These are phyloP conservation scores for Orthonevra nobilis DNA, from an alignment of 2,888 invertebrate species.

Conservation along the genomic window DNA sequence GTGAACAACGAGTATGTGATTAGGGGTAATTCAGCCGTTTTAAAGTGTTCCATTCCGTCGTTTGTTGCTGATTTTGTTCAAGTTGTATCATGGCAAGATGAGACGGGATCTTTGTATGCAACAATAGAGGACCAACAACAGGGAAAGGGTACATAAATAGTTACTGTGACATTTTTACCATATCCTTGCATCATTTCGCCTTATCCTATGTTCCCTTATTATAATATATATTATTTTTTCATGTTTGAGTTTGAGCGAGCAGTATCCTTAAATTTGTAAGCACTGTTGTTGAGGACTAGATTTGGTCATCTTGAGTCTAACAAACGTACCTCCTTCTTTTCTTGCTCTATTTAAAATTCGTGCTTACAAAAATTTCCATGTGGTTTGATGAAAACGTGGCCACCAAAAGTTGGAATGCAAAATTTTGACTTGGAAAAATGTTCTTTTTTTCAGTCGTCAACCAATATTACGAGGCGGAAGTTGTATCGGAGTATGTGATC, in stretches of 20 bases:
- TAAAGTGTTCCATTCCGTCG: conserved; percentile 88
- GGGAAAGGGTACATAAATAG: conserved; percentile 47
- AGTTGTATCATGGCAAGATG: conserved; percentile 86
- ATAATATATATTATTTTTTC: conserved; percentile 10
- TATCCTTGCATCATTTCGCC: conserved; percentile 1
- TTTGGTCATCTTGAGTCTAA: too few species aligned
- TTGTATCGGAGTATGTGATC: conserved; percentile 94
- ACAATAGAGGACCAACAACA: conserved; percentile 75
- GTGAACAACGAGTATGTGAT: conserved; percentile 88
- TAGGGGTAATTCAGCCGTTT: conserved; percentile 86
- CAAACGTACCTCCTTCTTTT: too few species aligned
- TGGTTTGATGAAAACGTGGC: too few species aligned
- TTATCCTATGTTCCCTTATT: conserved; percentile 7
- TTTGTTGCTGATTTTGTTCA: conserved; percentile 88
- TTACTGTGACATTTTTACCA: neutral
- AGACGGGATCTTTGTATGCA: conserved; percentile 80
- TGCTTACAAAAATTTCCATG: too few species aligned
- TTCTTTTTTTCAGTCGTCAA: conserved; percentile 86
- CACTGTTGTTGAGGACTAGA: too few species aligned
- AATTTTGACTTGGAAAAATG: too few species aligned
- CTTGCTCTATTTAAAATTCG: too few species aligned
- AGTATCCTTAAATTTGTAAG: conserved; percentile 7
- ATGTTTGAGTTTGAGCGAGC: neutral
- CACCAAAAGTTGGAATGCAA: too few species aligned
- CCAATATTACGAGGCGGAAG: conserved; percentile 93